A percentile compares a stretch with the other conserved stretches of the same genome.
phyloP scores from a whole-genome alignment of 2,888 invertebrate genomes.

The Hedya salicella region DNA sequence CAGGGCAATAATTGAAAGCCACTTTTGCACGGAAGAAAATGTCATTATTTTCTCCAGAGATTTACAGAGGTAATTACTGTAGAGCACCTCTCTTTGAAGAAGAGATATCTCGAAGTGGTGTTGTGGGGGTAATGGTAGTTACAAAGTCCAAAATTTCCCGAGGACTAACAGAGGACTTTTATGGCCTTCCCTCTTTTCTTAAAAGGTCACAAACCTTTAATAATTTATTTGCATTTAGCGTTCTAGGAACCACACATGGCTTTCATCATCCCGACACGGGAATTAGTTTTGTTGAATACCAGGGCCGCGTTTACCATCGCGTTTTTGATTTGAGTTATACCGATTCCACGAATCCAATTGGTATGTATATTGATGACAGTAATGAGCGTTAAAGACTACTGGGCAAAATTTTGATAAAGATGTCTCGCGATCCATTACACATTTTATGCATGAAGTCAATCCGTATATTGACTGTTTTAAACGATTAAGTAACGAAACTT shows the following conservation, averaged over 20 bases:
- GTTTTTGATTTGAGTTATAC: slow-evolving; percentile 17
- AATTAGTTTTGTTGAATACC: not conserved
- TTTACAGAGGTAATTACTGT: not conserved
- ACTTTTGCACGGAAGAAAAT: not conserved
- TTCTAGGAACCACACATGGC: not conserved
- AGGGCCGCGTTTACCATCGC: slow-evolving; percentile 13
- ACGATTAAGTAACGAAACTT: not conserved
- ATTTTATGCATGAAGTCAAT: slow-evolving; percentile 2
- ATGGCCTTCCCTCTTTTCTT: not conserved
- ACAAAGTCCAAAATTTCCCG: slow-evolving; percentile 1
- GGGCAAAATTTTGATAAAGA: not conserved
- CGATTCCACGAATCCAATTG: slow-evolving; percentile 3
- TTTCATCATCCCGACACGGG: slow-evolving; percentile 1
- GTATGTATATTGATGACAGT: slow-evolving; percentile 2
- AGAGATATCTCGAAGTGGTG: not conserved
- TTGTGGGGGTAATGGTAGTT: not conserved
- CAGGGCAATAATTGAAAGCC: no score
- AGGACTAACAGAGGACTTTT: slow-evolving; percentile 7
- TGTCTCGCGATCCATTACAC: not conserved
- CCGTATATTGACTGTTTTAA: not conserved
- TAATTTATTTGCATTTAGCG: not conserved
- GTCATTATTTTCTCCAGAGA: not conserved
- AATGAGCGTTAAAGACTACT: not conserved
- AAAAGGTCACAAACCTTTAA: not conserved
- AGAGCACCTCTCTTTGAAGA: slow-evolving; percentile 3